Conservation (phyloP, 2,113 vertebrate genomes). For the Rhabdornis inornatus region DNA sequence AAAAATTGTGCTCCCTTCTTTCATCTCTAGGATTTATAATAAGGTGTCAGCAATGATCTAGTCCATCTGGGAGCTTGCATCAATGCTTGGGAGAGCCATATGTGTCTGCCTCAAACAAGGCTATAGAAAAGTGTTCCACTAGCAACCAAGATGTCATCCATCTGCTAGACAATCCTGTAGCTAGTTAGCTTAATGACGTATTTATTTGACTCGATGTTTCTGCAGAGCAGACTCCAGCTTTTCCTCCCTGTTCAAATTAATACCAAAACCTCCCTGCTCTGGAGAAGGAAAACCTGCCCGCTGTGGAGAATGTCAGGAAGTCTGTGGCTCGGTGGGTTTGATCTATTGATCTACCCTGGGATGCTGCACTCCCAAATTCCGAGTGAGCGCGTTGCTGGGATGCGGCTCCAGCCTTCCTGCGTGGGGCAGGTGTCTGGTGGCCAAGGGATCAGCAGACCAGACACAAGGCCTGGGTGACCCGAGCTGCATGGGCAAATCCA, state of each 20-base stretch:
- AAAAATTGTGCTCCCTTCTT: slow-evolving; percentile 64
- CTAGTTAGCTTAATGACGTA: slow-evolving; percentile 64
- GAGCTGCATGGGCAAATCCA: slow-evolving; percentile 27
- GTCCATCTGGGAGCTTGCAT: slow-evolving; percentile 67
- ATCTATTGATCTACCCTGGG: not conserved
- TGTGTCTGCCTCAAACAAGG: slow-evolving; percentile 66
- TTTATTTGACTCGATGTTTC: slow-evolving; percentile 55
- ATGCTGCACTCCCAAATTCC: not conserved
- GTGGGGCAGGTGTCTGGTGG: not conserved
- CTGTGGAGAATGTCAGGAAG: slow-evolving; percentile 1
- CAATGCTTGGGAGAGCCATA: slow-evolving; percentile 65
- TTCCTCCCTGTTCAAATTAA: slow-evolving; percentile 11
- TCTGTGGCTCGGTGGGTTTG: not conserved
- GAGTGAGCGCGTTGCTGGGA: not conserved
- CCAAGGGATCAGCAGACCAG: not conserved
- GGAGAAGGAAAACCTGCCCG: not conserved
- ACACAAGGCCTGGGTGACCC: not conserved
- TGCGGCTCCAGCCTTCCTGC: not conserved
- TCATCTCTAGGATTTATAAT: slow-evolving; percentile 61
- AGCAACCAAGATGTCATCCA: slow-evolving; percentile 67
- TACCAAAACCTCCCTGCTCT: not conserved
- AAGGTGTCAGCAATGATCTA: slow-evolving; percentile 65
- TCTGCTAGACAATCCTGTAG: slow-evolving; percentile 65
- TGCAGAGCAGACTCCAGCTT: slow-evolving; percentile 1
- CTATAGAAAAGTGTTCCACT: slow-evolving; percentile 64